Evolutionary conservation across 2,797 vertebrate species (phyloP), one percentile per base, ranked within the genome.

Genomic region (Erithacus rubecula): DNA sequence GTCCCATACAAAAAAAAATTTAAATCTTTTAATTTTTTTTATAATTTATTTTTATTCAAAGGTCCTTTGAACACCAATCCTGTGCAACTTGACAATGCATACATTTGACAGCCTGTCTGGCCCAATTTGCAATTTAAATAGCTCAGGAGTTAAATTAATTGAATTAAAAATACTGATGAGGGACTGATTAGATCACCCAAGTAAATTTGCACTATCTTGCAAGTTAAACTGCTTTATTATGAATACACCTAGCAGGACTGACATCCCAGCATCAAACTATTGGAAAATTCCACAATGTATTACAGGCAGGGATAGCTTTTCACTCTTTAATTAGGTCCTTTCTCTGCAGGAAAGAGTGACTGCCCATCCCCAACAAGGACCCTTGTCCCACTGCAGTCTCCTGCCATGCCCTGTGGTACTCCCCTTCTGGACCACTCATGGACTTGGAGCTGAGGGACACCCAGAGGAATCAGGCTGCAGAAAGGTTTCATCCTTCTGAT

Each of bases 211-310:
- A 15, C 64, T 79, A 52, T 56, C 60, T 97, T 91, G 53, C 17
- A 96, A 94, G 46, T 63, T 84, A 93, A 96, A 96, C 62, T 96
- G 83, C 59, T 93, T 96, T 96, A 86, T 96, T 90, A 78, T 23
- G 71, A 76, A 72, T 80, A 27, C 20, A 79, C 5, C 26, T 30
- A 69, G 11, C 41, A 72, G 44, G 17, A 5, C 20, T 52, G 27
- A 24, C 16, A 83, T 2, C 7, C 18, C 16, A 8, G 34, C 41
- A 63, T 14, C 27, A 70, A 49, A 62, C 15, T 51, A 39, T 34
- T 21, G 32, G 41, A 78, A 96, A 84, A 81, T 52, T 51, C 39
- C 30, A 64, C 43, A 11, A 16, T 2, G 2, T 29, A 29, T 70
- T 70, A 20, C 0, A 5, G 63, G 16, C 27, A 77, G 23, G 36